Evolutionary conservation across 2,113 vertebrate species (phyloP).

Genomic region (Psittacara wagleri): DNA sequence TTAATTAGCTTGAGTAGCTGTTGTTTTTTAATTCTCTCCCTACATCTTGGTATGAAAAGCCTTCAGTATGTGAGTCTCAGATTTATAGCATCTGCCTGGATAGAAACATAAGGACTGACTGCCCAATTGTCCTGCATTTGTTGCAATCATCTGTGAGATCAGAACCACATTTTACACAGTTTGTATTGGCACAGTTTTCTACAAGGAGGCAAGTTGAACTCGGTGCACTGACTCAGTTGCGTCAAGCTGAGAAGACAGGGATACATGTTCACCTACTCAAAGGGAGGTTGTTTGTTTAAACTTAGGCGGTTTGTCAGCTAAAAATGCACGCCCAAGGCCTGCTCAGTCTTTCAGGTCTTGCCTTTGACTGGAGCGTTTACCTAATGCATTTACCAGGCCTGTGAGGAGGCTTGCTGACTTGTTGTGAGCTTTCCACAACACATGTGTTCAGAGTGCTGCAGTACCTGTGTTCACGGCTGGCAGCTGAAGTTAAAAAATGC

Average conservation of each 20-base stretch:
- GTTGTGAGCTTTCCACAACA: background rate
- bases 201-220: background rate
- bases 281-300: background rate
- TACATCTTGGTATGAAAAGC: background rate
- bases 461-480: background rate
- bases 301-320: background rate
- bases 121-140: background rate
- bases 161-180: background rate
- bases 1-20: background rate
- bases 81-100: background rate
- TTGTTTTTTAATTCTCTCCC: background rate
- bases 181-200: background rate
- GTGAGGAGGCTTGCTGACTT: background rate
- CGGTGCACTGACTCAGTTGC: background rate
- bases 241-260: background rate
- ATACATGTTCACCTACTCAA: background rate
- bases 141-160: background rate
- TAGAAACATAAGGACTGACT: background rate
- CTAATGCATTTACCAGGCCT: background rate
- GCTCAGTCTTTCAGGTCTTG: background rate
- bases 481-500: background rate
- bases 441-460: rapidly evolving
- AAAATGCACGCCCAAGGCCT: background rate
- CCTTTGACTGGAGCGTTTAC: background rate
- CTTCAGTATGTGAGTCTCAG: background rate